Base-by-base conservation (phyloP, 1,140 invertebrate species). In the Aleiodes sp. region DNA sequence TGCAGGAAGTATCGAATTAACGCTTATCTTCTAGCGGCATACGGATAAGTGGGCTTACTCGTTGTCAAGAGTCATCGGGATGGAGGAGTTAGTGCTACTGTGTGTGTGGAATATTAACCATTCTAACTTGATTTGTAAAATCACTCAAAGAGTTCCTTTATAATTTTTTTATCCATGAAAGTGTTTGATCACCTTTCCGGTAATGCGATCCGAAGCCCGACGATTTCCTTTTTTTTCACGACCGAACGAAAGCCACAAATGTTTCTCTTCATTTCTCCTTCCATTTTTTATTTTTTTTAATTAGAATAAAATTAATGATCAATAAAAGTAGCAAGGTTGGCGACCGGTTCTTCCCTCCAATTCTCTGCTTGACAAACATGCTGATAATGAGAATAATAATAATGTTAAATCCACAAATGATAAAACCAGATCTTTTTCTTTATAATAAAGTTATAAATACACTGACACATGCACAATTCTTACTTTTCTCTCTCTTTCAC, bases 1-100 rank as follows among this genome's bases (percentile, higher is more conserved):
- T 52, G 46, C 76, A 79, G 80, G 79, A 81, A 78, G 78, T 80
- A 80, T 80, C 74, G 72, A 80, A 81, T 80, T 80, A 80, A 79
- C 73, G 67, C 68, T 74, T 73, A 79, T 79, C 77, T 74, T 63
- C 41, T 71, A 70, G 56, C 62, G 35, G 66, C 41, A 8, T 35
- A 56, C 68, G 65, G n/a, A 52, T 41, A 66, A 70, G 72, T 41
- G 43, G 68, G 65, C 59, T 70, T 67, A 73, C 65, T 66, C 31
- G 64, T 66, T 63, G 61, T 41, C 61, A 63, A 57, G 46, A 24
- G 16, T 57, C 31, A 52, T 31, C 12, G 7, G 33, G 28, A n/a
- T 4, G n/a, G 14, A n/a, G 46, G 4, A 52, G 12, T 52, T 19
- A 62, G 33, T 62, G 19, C 60, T 21, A 26, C 33, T 37, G 33